A percentile compares a stretch with the other conserved stretches of the same genome.
phyloP scores from a whole-genome alignment of 2,113 vertebrate species.

The Notechis scutatus region DNA sequence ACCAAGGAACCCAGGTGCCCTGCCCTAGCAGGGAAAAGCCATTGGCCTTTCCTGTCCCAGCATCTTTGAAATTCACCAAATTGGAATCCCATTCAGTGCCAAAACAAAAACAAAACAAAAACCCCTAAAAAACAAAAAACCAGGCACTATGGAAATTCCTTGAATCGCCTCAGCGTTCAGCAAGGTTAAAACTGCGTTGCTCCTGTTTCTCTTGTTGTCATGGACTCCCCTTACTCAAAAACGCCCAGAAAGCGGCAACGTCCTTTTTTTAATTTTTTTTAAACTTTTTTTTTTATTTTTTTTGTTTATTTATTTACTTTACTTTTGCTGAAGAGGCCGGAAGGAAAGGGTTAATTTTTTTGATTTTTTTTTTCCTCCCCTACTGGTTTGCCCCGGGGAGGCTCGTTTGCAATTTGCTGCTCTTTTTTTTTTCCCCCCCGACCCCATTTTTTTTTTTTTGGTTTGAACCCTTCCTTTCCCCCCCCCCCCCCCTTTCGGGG shows the following conservation, averaged over 20 bases:
- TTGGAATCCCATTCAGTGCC: not conserved
- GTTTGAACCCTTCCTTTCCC: not conserved
- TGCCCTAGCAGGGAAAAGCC: not conserved
- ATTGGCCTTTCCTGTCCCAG: not conserved
- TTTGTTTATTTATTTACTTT: no score
- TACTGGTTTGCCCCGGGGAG: slow-evolving; percentile 38
- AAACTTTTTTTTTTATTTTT: no score
- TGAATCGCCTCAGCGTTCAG: not conserved
- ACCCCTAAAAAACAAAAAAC: not conserved
- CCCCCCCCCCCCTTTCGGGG: slow-evolving; percentile 37
- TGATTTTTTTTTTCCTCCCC: not conserved
- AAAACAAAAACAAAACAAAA: not conserved
- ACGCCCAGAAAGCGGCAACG: accelerated
- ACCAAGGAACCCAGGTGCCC: not conserved
- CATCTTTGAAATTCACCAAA: not conserved
- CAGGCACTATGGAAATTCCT: not conserved
- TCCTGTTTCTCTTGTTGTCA: not conserved
- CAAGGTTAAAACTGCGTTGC: not conserved
- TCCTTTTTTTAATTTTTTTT: not conserved
- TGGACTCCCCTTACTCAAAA: not conserved
- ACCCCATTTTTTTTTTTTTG: not conserved
- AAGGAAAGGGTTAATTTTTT: slow-evolving; percentile 46
- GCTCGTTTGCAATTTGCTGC: slow-evolving; percentile 33
- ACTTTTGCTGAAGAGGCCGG: accelerated
- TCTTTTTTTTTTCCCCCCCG: not conserved